Base-by-base conservation (phyloP, 2,797 vertebrate species). In the Thamnophis elegans region DNA sequence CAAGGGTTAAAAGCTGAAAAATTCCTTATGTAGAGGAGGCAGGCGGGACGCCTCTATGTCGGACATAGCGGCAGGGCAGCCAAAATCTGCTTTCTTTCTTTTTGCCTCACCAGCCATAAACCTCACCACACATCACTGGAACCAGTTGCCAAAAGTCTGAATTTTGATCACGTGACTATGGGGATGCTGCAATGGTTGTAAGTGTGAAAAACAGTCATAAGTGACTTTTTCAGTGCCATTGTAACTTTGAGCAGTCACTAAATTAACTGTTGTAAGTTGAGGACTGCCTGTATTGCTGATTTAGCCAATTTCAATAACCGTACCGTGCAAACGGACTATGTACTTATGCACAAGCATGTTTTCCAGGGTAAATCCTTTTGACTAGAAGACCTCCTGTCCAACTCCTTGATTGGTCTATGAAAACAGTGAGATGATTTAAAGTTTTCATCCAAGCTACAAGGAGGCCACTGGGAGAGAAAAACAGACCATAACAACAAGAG, bases 111-210 rank as follows among this genome's bases (percentile, higher is more conserved):
- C n/a, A n/a, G n/a, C n/a, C n/a, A n/a, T n/a, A n/a, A n/a, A n/a
- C n/a, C n/a, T n/a, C n/a, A n/a, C n/a, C n/a, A n/a, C n/a, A n/a
- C n/a, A n/a, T n/a, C n/a, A n/a, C n/a, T n/a, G n/a, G 13, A 68
- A 7, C 0, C 2, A 68, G 62, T 68, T 14, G 62, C 13, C 62
- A n/a, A 68, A 28, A 0, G 28, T 6, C 62, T 68, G 62, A 68
- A 32, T 32, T 68, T 68, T 16, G 0, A 68, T 7, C 62, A 2
- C 0, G 0, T n/a, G 28, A 2, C 62, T 13, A 16, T 2, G 5
- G 62, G 62, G 13, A 32, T n/a, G 13, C 62, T 0, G 5, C 13
- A 32, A 14, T 32, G n/a, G 13, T 14, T 5, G 2, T 28, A 60
- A 60, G 9, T n/a, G 5, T 14, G 28, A n/a, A 65, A 32, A 16